Evolutionary conservation across 92 coral and sea anemone genomes (phyloP).

Genomic region (Pocillopora meandrina): DNA sequence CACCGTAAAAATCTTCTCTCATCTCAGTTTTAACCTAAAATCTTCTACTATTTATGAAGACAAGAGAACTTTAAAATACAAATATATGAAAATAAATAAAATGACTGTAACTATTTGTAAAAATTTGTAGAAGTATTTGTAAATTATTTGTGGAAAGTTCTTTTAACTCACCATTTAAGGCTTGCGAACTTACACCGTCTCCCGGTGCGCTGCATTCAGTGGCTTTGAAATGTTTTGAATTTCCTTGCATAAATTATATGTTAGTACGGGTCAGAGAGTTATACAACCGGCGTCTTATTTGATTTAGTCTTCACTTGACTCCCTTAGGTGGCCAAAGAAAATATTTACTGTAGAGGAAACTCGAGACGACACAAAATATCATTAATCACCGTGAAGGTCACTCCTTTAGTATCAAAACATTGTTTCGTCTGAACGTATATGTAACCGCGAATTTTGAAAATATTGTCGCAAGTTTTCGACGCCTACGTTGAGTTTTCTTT

Average conservation of each 20-base stretch:
- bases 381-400: not conserved
- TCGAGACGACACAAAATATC: not conserved
- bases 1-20: no score
- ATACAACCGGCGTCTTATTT: not conserved
- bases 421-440: not conserved
- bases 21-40: no score
- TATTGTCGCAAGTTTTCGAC: slow-evolving; percentile 1
- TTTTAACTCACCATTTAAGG: slow-evolving; percentile 22
- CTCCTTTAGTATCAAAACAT: not conserved
- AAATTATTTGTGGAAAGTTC: not conserved
- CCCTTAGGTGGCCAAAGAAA: not conserved
- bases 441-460: not conserved
- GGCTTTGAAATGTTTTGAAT: slow-evolving; percentile 9
- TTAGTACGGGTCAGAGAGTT: not conserved
- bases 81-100: no score
- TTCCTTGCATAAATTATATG: not conserved
- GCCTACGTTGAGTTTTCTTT: not conserved
- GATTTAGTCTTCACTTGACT: not conserved
- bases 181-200: not conserved
- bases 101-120: no score
- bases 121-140: no score
- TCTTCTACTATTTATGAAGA: no score
- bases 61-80: no score
- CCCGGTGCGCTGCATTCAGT: slow-evolving; percentile 12
- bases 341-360: not conserved